phyloP scores from a whole-genome alignment of 1,140 invertebrate species.

The Linepithema humile region DNA sequence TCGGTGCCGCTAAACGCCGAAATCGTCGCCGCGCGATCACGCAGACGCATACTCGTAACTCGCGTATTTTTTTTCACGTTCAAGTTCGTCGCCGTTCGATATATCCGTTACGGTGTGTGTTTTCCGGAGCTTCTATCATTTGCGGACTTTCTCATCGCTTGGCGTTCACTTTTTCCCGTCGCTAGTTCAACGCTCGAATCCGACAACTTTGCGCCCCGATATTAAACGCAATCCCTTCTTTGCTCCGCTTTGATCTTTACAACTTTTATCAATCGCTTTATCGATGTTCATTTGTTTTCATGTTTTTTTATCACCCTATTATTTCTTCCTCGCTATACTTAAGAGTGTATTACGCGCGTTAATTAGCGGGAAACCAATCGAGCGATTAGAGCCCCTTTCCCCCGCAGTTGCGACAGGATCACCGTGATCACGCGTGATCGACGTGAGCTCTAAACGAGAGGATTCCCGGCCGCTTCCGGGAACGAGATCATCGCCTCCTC shows the following conservation, averaged over 20 bases:
- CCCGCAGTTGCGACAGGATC: not conserved
- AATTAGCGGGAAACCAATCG: not conserved
- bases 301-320: not conserved
- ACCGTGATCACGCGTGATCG: slow-evolving; percentile 18
- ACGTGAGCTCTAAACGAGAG: not conserved
- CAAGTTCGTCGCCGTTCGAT: slow-evolving; percentile 46
- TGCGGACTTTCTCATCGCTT: not conserved
- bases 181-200: not conserved
- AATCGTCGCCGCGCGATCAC: slow-evolving; percentile 2
- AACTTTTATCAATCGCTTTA: not conserved
- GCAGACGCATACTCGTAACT: slow-evolving; percentile 23
- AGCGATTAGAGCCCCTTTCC: not conserved
- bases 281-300: not conserved
- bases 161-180: not conserved
- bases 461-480: not conserved
- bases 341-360: not conserved
- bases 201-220: not conserved
- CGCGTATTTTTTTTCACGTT: slow-evolving; percentile 43
- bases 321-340: not conserved
- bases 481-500: slow-evolving; percentile 29
- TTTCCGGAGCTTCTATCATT: not conserved
- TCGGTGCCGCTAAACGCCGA: not conserved
- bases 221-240: slow-evolving; percentile 13
- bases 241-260: not conserved
- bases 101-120: not conserved